phyloP scores from a whole-genome alignment of 2,888 invertebrate species.

The Andrena camellia region DNA sequence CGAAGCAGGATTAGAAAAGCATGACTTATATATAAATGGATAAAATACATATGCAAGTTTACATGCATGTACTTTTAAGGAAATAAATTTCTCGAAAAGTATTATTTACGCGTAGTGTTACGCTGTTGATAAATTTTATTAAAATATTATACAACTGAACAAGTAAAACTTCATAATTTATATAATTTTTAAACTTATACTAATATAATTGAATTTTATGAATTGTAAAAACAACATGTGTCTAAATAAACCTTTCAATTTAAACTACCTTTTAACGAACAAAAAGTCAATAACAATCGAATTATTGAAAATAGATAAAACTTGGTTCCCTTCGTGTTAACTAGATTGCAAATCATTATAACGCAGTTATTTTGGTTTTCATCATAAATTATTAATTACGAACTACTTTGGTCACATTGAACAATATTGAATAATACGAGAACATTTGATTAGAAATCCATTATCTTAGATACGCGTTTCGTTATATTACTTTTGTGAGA shows the following conservation, averaged over 20 bases:
- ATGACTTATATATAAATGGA: not conserved
- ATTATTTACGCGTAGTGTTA: not conserved
- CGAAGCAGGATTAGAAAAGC: slow-evolving; percentile 5
- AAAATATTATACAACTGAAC: not conserved
- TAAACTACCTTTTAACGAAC: not conserved
- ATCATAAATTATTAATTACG: slow-evolving; percentile 14
- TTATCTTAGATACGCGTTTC: not conserved
- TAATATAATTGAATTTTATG: slow-evolving; percentile 1
- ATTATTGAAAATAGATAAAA: not conserved
- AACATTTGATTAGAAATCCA: not conserved
- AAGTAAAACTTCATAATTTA: not conserved
- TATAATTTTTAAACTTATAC: not conserved
- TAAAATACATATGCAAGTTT: not conserved
- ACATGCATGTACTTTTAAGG: not conserved
- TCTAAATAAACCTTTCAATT: not conserved
- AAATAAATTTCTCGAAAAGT: slow-evolving; percentile 5
- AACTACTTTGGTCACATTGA: not conserved
- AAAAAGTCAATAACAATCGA: not conserved
- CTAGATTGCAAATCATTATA: not conserved
- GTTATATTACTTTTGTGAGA: not conserved
- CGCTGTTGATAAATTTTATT: not conserved
- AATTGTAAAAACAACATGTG: not conserved
- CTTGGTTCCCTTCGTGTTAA: not conserved
- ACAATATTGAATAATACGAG: not conserved
- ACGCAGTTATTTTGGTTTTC: not conserved